Conservation (phyloP, 2,888 invertebrate species). For the Drosophila setosimentum region DNA sequence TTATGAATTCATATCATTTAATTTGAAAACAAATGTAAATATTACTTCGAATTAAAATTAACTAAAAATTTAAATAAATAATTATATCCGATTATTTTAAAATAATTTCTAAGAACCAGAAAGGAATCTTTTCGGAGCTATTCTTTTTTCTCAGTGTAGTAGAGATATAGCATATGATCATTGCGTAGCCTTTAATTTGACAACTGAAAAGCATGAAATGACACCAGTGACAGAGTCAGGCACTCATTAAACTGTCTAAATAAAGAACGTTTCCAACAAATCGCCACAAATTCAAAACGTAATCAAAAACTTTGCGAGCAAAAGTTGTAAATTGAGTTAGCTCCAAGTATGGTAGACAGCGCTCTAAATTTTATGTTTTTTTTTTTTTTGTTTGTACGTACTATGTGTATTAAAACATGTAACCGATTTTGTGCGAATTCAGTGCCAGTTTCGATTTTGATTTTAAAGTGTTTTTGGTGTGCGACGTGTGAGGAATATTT, state of each 20-base stretch:
- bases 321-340: slow-evolving; percentile 78
- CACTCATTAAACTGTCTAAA: slow-evolving; percentile 78
- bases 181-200: slow-evolving; percentile 70
- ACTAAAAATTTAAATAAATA: neutral
- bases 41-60: neutral
- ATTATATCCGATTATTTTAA: neutral
- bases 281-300: slow-evolving; percentile 16
- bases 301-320: slow-evolving; percentile 35
- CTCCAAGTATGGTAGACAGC: slow-evolving; percentile 68
- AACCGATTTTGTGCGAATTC: slow-evolving; percentile 61
- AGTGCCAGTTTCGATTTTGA: slow-evolving; percentile 46
- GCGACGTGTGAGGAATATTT: slow-evolving; percentile 70
- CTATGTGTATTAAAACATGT: slow-evolving; percentile 19
- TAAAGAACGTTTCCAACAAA: slow-evolving; percentile 59
- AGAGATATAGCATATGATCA: slow-evolving; percentile 19
- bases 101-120: neutral
- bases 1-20: neutral
- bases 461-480: slow-evolving; percentile 51
- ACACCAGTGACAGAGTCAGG: slow-evolving; percentile 45
- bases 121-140: neutral
- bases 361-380: slow-evolving; percentile 67
- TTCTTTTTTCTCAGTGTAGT: neutral
- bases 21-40: neutral
- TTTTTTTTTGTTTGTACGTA: slow-evolving; percentile 5
- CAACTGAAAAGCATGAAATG: slow-evolving; percentile 77